phyloP scores from a whole-genome alignment of 2,797 vertebrate species.

The Phalloptychus januarius region DNA sequence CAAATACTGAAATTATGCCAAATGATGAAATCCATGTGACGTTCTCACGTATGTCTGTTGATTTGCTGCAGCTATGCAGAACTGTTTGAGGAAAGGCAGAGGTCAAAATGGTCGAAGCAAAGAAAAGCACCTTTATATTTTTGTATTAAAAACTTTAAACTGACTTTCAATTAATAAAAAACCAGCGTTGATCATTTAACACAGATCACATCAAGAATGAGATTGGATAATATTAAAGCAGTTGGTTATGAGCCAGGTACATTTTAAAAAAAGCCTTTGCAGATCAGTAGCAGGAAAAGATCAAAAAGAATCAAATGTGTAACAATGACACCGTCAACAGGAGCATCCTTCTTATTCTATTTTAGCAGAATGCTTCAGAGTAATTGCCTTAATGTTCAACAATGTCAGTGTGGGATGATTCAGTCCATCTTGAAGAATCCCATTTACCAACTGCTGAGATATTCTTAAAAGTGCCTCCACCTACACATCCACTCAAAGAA shows the following conservation, averaged over 20 bases:
- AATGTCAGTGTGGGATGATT: conserved; percentile 36
- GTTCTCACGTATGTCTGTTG: neutral
- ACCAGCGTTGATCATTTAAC: conserved; percentile 9
- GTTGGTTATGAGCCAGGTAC: conserved; percentile 15
- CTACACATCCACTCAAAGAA: conserved; percentile 37
- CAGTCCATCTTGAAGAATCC: conserved; percentile 46
- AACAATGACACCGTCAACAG: conserved; percentile 10
- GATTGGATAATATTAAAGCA: conserved; percentile 7
- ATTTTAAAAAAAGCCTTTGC: conserved; percentile 2
- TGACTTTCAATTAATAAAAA: conserved; percentile 21
- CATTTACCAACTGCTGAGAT: conserved; percentile 38
- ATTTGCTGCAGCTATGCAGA: neutral
- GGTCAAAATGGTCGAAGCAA: neutral
- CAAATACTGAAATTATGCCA: neutral
- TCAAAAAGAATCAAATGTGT: conserved; percentile 4
- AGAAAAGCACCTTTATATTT: neutral
- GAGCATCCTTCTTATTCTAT: conserved; percentile 27
- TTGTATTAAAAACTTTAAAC: neutral
- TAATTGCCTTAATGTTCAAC: conserved; percentile 29
- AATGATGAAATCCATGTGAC: neutral
- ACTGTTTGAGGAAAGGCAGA: neutral
- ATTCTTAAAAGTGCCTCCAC: conserved; percentile 25
- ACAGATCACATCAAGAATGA: conserved; percentile 11
- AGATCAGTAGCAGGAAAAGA: conserved; percentile 13
- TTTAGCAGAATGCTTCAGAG: conserved; percentile 21